phyloP scores from a whole-genome alignment of 2,888 invertebrate species.

The Megastigmus dorsalis region DNA sequence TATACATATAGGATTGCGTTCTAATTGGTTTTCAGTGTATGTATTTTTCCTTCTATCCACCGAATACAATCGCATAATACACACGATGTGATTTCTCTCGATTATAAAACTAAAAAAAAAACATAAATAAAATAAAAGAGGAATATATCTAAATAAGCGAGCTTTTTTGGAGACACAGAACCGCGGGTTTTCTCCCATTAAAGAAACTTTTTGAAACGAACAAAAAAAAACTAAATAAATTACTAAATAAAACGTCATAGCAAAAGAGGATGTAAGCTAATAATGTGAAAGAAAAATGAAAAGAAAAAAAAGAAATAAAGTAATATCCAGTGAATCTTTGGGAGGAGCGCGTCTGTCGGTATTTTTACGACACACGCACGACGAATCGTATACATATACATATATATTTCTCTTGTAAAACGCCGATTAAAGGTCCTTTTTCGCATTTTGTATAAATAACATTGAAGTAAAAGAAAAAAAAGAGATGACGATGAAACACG shows the following conservation, averaged over 20 bases:
- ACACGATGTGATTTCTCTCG: slow-evolving; percentile 32
- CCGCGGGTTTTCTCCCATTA: slow-evolving; percentile 30
- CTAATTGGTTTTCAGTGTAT: slow-evolving; percentile 27
- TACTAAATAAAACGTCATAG: not conserved
- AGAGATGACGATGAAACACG: no score
- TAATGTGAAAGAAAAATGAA: not conserved
- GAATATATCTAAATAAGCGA: slow-evolving; percentile 43
- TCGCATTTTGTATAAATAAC: slow-evolving; percentile 51
- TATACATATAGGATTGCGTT: slow-evolving; percentile 4
- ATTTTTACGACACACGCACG: slow-evolving; percentile 34
- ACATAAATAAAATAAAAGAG: not conserved
- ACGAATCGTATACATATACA: slow-evolving; percentile 35
- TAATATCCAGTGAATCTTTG: slow-evolving; percentile 6
- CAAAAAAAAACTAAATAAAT: not conserved
- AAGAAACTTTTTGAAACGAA: slow-evolving; percentile 31
- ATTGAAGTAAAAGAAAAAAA: slow-evolving; percentile 15
- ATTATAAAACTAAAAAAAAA: slow-evolving; percentile 14
- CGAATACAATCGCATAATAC: no score
- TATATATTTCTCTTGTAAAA: slow-evolving; percentile 46
- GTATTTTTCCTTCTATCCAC: slow-evolving; percentile 12
- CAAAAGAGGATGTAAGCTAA: not conserved
- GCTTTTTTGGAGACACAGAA: slow-evolving; percentile 30
- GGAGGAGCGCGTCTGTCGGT: slow-evolving; percentile 22
- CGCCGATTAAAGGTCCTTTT: slow-evolving; percentile 46
- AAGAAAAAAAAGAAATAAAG: not conserved